Evolutionary conservation across 2,888 invertebrate genomes (phyloP).

Genomic region (Choristoneura rosaceana): DNA sequence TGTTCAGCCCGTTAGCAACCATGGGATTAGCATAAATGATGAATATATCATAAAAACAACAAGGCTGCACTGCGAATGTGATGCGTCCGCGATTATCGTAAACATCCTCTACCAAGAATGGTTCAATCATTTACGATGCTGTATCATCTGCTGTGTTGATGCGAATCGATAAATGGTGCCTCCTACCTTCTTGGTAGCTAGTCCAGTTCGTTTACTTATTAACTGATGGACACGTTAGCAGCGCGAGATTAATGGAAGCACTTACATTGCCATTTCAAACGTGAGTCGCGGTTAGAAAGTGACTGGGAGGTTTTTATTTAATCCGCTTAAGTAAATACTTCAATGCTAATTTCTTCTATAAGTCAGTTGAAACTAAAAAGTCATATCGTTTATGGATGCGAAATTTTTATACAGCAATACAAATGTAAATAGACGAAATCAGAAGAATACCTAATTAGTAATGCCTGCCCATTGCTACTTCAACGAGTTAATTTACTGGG

Average conservation of each 20-base stretch:
- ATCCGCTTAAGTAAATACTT: constrained; percentile 33
- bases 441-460: background rate
- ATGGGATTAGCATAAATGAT: constrained; percentile 51
- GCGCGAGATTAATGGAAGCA: constrained; percentile 30
- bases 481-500: no score
- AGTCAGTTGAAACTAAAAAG: background rate
- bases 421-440: background rate
- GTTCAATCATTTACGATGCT: constrained; percentile 17
- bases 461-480: no score
- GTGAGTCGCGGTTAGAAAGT: constrained; percentile 35
- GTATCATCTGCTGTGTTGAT: constrained; percentile 12
- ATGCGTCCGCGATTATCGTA: constrained; percentile 53
- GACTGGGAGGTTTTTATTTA: constrained; percentile 19
- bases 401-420: background rate
- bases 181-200: constrained; percentile 11
- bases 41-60: constrained; percentile 52
- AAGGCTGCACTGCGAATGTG: constrained; percentile 52
- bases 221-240: constrained; percentile 23
- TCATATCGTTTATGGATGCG: background rate
- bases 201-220: constrained; percentile 26
- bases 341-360: background rate
- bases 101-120: constrained; percentile 15
- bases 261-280: constrained; percentile 34
- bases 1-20: constrained; percentile 55
- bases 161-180: constrained; percentile 15